Evolutionary conservation across 2,113 vertebrate genomes (phyloP).

Genomic region (Silurus asotus): DNA sequence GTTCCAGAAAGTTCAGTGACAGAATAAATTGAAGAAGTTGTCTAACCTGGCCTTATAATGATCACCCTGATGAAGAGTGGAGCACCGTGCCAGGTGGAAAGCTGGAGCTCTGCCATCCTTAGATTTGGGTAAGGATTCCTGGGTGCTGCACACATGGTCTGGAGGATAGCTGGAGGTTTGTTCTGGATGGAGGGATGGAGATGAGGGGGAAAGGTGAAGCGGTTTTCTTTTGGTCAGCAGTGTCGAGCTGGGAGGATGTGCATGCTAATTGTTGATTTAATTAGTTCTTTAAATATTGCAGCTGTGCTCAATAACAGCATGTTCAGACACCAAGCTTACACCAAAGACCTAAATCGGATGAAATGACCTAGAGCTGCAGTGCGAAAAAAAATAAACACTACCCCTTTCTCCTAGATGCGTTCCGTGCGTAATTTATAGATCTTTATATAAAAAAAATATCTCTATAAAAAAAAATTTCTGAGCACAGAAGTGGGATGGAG

Average conservation of each 20-base stretch:
- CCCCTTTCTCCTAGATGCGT: not conserved
- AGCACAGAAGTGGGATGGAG: not conserved
- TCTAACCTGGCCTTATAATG: slow-evolving; percentile 21
- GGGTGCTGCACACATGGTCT: slow-evolving; percentile 10
- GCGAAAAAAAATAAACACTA: not conserved
- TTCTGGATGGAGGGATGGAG: slow-evolving; percentile 22
- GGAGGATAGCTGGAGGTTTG: slow-evolving; percentile 24
- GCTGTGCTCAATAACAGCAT: slow-evolving; percentile 59
- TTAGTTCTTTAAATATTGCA: slow-evolving; percentile 72
- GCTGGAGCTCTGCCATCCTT: slow-evolving; percentile 43
- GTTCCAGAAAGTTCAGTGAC: slow-evolving; percentile 3
- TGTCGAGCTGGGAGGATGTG: slow-evolving; percentile 60
- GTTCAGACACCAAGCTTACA: slow-evolving; percentile 3
- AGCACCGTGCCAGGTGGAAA: slow-evolving; percentile 16
- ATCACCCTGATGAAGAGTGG: slow-evolving; percentile 42
- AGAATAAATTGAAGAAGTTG: slow-evolving; percentile 10
- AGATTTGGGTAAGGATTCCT: slow-evolving; percentile 44
- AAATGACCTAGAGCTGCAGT: slow-evolving; percentile 11
- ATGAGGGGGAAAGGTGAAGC: slow-evolving; percentile 46
- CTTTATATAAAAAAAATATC: not conserved
- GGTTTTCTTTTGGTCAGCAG: slow-evolving; percentile 62
- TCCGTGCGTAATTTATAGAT: not conserved
- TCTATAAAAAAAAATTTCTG: not conserved
- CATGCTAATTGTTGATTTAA: slow-evolving; percentile 73
- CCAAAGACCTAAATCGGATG: slow-evolving; percentile 7